A percentile compares a stretch with the other conserved stretches of the same genome.
These are phyloP conservation scores for Gambelia wislizenii DNA, from an alignment of 2,797 vertebrate genomes.

Conservation along the genomic window DNA sequence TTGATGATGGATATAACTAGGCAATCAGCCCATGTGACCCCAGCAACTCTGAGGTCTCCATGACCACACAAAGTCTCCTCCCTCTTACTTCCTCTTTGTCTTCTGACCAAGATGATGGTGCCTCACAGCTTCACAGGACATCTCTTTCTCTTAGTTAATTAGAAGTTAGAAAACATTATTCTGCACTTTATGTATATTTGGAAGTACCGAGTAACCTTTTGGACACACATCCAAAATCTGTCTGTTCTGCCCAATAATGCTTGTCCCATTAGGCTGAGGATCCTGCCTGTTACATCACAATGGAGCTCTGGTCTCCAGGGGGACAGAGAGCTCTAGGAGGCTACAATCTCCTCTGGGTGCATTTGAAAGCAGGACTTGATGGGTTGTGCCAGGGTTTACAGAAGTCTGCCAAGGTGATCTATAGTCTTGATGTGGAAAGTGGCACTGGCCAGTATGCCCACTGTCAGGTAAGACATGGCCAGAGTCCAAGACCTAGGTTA, in stretches of 20 bases:
- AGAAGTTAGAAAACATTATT: too few relatives aligned
- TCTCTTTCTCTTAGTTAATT: too few relatives aligned
- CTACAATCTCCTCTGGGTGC: background rate
- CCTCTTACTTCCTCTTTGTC: too few relatives aligned
- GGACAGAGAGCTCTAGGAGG: background rate
- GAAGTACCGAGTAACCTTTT: too few relatives aligned
- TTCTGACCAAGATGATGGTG: too few relatives aligned
- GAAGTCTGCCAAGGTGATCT: background rate
- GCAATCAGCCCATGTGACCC: too few relatives aligned
- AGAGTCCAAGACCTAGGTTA: background rate
- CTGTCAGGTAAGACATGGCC: background rate
- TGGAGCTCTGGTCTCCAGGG: background rate
- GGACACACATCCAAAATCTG: too few relatives aligned
- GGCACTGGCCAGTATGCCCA: background rate
- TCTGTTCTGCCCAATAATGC: background rate
- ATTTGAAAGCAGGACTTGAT: slow-evolving; percentile 2
- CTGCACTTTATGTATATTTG: too few relatives aligned
- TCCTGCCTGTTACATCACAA: background rate
- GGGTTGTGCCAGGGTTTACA: background rate
- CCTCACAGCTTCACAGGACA: too few relatives aligned
- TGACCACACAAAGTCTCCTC: too few relatives aligned
- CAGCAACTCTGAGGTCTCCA: too few relatives aligned
- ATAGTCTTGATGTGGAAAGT: background rate
- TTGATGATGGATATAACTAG: too few relatives aligned
- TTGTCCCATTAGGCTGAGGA: background rate